Base-by-base conservation (phyloP, 2,113 vertebrate genomes). In the Andinoacara biseriatus region DNA sequence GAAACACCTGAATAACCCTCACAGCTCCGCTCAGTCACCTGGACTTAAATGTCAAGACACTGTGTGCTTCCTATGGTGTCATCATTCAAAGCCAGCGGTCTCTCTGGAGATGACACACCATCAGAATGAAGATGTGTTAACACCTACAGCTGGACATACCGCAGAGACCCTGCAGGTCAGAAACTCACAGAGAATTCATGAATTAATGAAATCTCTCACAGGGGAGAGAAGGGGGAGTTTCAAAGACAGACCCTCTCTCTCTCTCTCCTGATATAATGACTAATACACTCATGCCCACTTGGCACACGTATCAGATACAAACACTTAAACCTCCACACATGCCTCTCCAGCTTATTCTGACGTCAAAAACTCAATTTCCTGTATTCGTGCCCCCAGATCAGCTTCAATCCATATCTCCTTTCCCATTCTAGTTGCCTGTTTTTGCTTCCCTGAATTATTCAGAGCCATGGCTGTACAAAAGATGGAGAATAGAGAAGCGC, bases 401-500 rank as follows among this genome's bases (percentile, higher is more conserved):
- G 83, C 80, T 69, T 74, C 72, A 78, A 65, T 80, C 79, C 61
- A 74, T 59, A 78, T 59, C 76, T 89, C 62, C 56, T 82, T 52
- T 61, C 46, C 46, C 1, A 2, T 38, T 61, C 75, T 29, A 2
- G 18, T 62, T 46, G 40, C 22, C 76, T 76, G 74, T 75, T 78
- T 84, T 61, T 83, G 67, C 86, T 91, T 83, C 90, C 85, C 80
- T 95, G 82, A 93, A 93, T 95, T 84, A 95, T 93, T 94, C 86
- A 94, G 80, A 78, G 63, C 35, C 2, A 4, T 7, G 58, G 74
- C 81, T 78, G 40, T 10, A 81, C 57, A 74, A 79, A 82, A 35
- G 69, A 49, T 29, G 5, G 78, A 90, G 80, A 76, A 84, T 6
- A 76, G 76, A 84, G 78, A 84, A 79, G 60, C 4, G 75, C 74